Percentiles rank a stretch among this genome's conserved stretches.
Evolutionary conservation across 2,113 vertebrate species (phyloP).

Genomic region (Oenanthe melanoleuca): DNA sequence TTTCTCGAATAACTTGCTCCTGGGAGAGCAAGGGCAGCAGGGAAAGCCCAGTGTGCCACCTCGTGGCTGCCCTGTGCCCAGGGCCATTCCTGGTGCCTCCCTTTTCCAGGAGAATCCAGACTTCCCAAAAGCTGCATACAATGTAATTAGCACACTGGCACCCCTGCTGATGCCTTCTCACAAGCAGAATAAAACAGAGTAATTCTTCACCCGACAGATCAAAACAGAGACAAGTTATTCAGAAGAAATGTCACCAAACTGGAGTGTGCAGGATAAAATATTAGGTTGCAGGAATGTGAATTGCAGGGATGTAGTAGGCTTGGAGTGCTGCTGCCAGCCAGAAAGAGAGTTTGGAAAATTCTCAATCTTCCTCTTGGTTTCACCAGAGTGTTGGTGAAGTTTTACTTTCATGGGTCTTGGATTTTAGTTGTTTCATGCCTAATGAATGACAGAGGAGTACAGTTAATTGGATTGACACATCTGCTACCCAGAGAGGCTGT

Average conservation of each 20-base stretch:
- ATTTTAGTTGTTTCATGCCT: not conserved
- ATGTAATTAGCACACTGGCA: not conserved
- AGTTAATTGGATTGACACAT: not conserved
- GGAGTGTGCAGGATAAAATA: not conserved
- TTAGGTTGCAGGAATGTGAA: not conserved
- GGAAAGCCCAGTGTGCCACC: conserved; percentile 36
- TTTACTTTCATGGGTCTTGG: not conserved
- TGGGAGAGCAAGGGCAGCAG: not conserved
- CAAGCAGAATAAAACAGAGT: not conserved
- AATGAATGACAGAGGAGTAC: not conserved
- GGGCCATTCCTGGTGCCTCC: not conserved
- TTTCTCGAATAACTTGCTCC: not conserved
- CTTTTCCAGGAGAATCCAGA: not conserved
- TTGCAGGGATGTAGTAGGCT: not conserved
- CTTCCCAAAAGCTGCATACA: not conserved
- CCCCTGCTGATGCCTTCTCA: not conserved
- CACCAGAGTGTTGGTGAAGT: not conserved
- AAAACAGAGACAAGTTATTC: not conserved
- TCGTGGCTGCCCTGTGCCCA: conserved; percentile 37
- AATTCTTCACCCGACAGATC: not conserved
- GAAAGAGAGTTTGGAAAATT: not conserved
- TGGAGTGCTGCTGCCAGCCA: not conserved
- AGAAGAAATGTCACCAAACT: not conserved
- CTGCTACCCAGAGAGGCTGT: not conserved
- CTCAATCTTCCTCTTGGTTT: not conserved